phyloP scores from a whole-genome alignment of 1,140 invertebrate genomes.

The Leptopilina clavipes region DNA sequence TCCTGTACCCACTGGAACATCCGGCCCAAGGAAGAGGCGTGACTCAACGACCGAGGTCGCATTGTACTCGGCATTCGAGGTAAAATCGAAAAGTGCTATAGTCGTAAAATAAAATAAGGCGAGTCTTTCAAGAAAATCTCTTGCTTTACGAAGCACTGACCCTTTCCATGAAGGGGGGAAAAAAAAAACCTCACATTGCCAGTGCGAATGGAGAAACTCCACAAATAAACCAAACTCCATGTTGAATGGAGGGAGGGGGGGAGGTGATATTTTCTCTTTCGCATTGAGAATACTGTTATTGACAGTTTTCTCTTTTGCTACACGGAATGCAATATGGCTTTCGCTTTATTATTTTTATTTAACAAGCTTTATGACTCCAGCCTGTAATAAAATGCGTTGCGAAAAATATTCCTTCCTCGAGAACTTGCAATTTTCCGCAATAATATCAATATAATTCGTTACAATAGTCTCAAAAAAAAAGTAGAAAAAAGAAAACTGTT shows the following conservation, averaged over 20 bases:
- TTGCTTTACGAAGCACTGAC: conserved; percentile 34
- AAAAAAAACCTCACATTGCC: conserved; percentile 36
- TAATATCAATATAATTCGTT: too few species aligned
- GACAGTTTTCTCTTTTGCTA: conserved; percentile 1
- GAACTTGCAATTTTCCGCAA: too few species aligned
- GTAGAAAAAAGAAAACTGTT: too few species aligned
- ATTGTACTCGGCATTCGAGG: conserved; percentile 44
- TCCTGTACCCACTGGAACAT: conserved; percentile 52
- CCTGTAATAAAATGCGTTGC: background rate
- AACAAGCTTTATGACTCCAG: background rate
- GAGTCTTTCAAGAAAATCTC: conserved; percentile 10
- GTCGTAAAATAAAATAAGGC: conserved; percentile 39
- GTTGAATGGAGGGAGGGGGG: background rate
- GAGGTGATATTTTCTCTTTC: conserved; percentile 35
- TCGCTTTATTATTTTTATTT: background rate
- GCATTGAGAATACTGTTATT: background rate
- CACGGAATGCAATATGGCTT: background rate
- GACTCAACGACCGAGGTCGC: conserved; percentile 39
- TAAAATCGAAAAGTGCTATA: conserved; percentile 45
- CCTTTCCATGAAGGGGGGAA: conserved; percentile 10
- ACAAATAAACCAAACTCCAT: conserved; percentile 13
- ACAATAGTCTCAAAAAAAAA: too few species aligned
- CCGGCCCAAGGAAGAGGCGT: conserved; percentile 44
- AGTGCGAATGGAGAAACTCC: conserved; percentile 15
- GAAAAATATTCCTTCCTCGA: too few species aligned